Conservation (phyloP, 1,140 invertebrate species). For the Chrysomallon squamiferum region DNA sequence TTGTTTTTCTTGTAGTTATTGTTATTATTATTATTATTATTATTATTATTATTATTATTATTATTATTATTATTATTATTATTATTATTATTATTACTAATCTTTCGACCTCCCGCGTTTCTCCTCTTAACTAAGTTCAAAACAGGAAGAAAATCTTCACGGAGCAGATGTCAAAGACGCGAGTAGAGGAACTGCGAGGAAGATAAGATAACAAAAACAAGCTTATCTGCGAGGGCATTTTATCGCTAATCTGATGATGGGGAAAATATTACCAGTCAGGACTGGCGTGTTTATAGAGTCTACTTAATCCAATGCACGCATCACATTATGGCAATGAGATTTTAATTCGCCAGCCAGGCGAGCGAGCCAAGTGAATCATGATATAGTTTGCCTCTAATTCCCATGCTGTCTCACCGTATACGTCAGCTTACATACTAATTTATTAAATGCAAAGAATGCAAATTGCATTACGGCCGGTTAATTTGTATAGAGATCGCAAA, state of each 20-base stretch:
- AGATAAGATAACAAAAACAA: background rate
- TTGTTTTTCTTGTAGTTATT: no score
- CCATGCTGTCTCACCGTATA: constrained; percentile 9
- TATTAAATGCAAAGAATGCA: constrained; percentile 43
- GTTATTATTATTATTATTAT: no score
- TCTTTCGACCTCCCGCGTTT: no score
- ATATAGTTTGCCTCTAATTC: constrained; percentile 17
- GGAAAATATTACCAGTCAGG: constrained; percentile 21
- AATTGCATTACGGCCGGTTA: constrained; percentile 38
- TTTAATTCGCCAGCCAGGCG: constrained; percentile 28
- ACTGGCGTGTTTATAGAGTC: constrained; percentile 23
- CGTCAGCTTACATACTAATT: constrained; percentile 36
- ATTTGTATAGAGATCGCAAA: constrained; percentile 30
- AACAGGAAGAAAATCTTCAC: no score
- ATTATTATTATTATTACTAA: no score
- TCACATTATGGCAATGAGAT: constrained; percentile 39
- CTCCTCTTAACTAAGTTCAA: no score
- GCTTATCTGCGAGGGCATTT: constrained; percentile 7
- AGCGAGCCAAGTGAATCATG: constrained; percentile 17
- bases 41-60: no score
- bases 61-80: no score
- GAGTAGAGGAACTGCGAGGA: no score
- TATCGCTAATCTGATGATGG: constrained; percentile 15
- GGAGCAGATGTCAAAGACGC: no score
- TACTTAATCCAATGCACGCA: constrained; percentile 39